Evolutionary conservation across 2,113 vertebrate genomes (phyloP).

Genomic region (Neotoma lepida): DNA sequence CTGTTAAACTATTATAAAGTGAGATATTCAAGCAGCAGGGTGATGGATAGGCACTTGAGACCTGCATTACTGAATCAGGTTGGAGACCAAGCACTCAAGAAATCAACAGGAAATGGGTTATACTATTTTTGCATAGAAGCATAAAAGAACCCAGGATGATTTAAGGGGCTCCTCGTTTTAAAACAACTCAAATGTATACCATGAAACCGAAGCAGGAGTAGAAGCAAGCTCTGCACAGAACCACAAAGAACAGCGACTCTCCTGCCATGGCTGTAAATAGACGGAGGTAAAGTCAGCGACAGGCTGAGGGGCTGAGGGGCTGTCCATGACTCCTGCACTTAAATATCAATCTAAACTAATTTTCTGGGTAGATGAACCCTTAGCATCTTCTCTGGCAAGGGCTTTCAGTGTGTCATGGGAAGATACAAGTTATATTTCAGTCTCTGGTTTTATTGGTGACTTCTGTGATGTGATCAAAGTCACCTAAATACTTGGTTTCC

Average conservation of each 20-base stretch:
- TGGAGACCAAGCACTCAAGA: slow-evolving; percentile 53
- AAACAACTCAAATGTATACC: slow-evolving; percentile 70
- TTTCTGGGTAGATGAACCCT: slow-evolving; percentile 5
- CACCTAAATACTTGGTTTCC: background rate
- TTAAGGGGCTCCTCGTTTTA: slow-evolving; percentile 68
- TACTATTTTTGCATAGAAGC: slow-evolving; percentile 72
- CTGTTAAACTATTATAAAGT: background rate
- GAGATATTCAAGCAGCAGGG: slow-evolving; percentile 51
- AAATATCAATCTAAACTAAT: slow-evolving; percentile 2
- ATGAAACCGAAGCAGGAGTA: slow-evolving; percentile 45
- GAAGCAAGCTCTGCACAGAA: slow-evolving; percentile 26
- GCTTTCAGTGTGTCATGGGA: background rate
- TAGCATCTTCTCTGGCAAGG: background rate
- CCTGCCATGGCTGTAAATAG: slow-evolving; percentile 45
- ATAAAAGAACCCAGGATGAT: slow-evolving; percentile 60
- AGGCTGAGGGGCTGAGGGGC: background rate
- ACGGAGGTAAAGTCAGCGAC: slow-evolving; percentile 20
- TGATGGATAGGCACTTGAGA: slow-evolving; percentile 66
- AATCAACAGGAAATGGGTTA: slow-evolving; percentile 73
- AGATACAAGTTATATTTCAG: background rate
- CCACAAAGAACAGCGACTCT: slow-evolving; percentile 57
- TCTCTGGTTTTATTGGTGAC: slow-evolving; percentile 26
- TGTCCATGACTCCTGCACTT: background rate
- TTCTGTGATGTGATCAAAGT: background rate
- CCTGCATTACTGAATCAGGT: slow-evolving; percentile 54